These are phyloP conservation scores for Corvus hawaiiensis DNA, from an alignment of 2,113 vertebrate species.

Conservation along the genomic window DNA sequence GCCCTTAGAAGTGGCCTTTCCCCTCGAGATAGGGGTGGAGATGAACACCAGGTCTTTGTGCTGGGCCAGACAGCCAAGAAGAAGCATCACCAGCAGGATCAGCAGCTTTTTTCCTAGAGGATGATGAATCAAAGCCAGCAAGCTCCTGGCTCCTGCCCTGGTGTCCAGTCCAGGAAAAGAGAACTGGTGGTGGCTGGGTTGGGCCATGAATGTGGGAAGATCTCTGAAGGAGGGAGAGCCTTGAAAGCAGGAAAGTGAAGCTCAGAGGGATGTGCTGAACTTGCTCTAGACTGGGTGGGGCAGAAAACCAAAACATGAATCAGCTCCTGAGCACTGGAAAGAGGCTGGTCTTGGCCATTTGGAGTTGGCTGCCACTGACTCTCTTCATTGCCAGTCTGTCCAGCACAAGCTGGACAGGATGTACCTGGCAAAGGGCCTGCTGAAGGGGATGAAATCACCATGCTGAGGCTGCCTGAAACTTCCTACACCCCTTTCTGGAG, in stretches of 20 bases:
- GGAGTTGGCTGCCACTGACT: neutral
- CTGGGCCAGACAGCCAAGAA: constrained; percentile 1
- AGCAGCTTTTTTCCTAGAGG: constrained; percentile 34
- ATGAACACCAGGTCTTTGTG: neutral
- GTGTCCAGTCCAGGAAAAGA: constrained; percentile 13
- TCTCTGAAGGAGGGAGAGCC: neutral
- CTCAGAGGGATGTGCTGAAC: neutral
- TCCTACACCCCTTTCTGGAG: neutral
- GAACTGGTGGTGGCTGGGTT: neutral
- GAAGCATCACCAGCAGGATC: neutral
- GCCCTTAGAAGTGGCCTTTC: neutral
- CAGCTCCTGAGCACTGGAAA: neutral
- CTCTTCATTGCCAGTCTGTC: neutral
- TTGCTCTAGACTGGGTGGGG: constrained; percentile 13
- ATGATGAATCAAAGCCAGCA: constrained; percentile 2
- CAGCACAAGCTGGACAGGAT: constrained; percentile 3
- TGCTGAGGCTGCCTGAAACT: neutral
- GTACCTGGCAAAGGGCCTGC: neutral
- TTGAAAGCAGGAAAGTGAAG: neutral
- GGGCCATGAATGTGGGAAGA: neutral
- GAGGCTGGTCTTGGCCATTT: neutral
- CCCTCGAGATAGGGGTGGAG: neutral
- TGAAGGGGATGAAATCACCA: neutral
- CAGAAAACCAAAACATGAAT: constrained; percentile 33
- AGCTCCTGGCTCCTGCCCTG: constrained; percentile 21